These are phyloP conservation scores for Xerus inauris DNA, from an alignment of 2,113 vertebrate genomes.

Conservation along the genomic window DNA sequence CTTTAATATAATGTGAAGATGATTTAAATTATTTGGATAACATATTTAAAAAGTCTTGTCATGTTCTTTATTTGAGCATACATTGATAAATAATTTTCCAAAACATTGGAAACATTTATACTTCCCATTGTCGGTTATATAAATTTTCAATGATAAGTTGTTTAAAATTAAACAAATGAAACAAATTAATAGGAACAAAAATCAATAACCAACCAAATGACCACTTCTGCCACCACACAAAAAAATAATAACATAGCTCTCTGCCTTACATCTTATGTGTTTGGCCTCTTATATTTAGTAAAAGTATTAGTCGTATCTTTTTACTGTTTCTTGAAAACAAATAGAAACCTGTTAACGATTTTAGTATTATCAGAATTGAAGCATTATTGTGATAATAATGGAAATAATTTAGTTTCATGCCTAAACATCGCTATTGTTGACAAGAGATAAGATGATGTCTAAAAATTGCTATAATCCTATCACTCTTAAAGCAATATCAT, in stretches of 20 bases:
- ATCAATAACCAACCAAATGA: not conserved
- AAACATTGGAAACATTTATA: not conserved
- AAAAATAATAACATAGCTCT: not conserved
- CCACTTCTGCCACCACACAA: not conserved
- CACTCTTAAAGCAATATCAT: not conserved
- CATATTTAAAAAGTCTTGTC: not conserved
- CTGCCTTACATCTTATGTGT: not conserved
- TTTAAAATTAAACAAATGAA: not conserved
- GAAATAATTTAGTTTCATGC: conserved; percentile 2
- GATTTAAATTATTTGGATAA: not conserved
- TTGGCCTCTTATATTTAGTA: not conserved
- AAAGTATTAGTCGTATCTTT: not conserved
- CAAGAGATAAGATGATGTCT: not conserved
- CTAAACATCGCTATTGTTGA: not conserved
- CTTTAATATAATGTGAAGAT: not conserved
- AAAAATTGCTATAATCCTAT: not conserved
- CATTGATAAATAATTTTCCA: not conserved
- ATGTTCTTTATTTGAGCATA: not conserved
- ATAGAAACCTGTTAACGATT: not conserved
- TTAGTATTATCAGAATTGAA: not conserved
- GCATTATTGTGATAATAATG: not conserved
- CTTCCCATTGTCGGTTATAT: not conserved
- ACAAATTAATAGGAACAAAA: not conserved
- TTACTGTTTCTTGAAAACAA: not conserved
- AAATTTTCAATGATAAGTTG: not conserved